A percentile compares a stretch with the other conserved stretches of the same genome.
phyloP scores from a whole-genome alignment of 2,888 invertebrate species.

The Apamea anceps region DNA sequence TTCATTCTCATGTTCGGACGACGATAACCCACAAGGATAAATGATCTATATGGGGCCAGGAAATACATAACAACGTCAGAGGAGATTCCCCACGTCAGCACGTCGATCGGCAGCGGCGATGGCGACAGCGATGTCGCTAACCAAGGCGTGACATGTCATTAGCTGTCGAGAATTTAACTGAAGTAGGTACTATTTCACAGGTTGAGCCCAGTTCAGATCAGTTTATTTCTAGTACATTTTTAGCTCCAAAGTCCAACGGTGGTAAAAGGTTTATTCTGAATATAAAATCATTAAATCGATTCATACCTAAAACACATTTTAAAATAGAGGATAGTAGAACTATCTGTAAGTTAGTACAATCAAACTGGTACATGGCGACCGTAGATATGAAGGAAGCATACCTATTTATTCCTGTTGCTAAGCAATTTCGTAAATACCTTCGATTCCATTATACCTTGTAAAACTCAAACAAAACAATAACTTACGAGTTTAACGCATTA shows the following conservation, averaged over 20 bases:
- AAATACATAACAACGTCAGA: conserved; percentile 14
- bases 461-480: not conserved
- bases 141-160: conserved; percentile 14
- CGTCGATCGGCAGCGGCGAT: conserved; percentile 8
- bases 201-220: not conserved
- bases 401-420: conserved; percentile 7
- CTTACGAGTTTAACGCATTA: too few species aligned
- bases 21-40: conserved; percentile 18
- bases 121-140: not conserved
- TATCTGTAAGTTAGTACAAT: conserved; percentile 32
- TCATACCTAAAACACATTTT: conserved; percentile 49
- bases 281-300: conserved; percentile 41
- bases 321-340: conserved; percentile 56
- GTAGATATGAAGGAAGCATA: conserved; percentile 40
- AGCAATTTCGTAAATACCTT: conserved; percentile 16
- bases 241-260: conserved; percentile 37
- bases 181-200: too few species aligned
- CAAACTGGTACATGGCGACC: conserved; percentile 38
- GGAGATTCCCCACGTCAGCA: conserved; percentile 5
- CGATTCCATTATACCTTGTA: conserved; percentile 1
- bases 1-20: conserved; percentile 1
- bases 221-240: not conserved
- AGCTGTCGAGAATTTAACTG: too few species aligned
- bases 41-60: conserved; percentile 4
- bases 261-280: conserved; percentile 41